phyloP scores from a whole-genome alignment of 1,140 invertebrate species.

The Hycleus phaleratus region DNA sequence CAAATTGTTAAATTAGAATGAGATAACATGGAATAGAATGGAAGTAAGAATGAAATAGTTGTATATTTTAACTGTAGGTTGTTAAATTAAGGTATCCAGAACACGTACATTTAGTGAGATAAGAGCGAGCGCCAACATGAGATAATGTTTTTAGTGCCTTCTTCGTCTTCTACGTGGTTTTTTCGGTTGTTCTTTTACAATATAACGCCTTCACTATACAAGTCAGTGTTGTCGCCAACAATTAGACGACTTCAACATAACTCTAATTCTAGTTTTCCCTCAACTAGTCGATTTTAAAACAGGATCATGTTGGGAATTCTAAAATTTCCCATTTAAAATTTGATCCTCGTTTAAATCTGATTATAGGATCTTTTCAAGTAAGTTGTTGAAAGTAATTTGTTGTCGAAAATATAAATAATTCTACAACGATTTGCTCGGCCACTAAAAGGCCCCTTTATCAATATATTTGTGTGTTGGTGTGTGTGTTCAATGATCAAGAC shows the following conservation, averaged over 20 bases:
- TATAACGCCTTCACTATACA: too few relatives aligned
- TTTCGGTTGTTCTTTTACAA: too few relatives aligned
- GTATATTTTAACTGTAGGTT: slow-evolving; percentile 6
- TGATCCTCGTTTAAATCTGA: background rate
- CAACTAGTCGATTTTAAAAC: too few relatives aligned
- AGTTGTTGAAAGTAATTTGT: slow-evolving; percentile 21
- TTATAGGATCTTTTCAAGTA: slow-evolving; percentile 2
- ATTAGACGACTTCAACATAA: too few relatives aligned
- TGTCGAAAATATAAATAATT: slow-evolving; percentile 29
- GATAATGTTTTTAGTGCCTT: background rate
- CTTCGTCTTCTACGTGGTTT: too few relatives aligned
- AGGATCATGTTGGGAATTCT: too few relatives aligned
- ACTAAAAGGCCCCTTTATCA: slow-evolving; percentile 30
- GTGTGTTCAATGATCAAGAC: slow-evolving; percentile 23
- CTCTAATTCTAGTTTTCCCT: too few relatives aligned
- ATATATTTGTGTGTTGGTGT: background rate
- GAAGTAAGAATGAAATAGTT: too few relatives aligned
- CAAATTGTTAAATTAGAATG: slow-evolving; percentile 14
- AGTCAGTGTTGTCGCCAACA: too few relatives aligned
- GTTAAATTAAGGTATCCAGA: slow-evolving; percentile 19
- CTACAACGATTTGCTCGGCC: slow-evolving; percentile 30
- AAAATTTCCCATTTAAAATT: too few relatives aligned
- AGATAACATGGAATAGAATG: background rate
- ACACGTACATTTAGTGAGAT: slow-evolving; percentile 10
- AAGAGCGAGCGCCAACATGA: slow-evolving; percentile 12